These are phyloP conservation scores for Cephus rjabovi DNA, from an alignment of 2,888 invertebrate genomes.

Conservation along the genomic window DNA sequence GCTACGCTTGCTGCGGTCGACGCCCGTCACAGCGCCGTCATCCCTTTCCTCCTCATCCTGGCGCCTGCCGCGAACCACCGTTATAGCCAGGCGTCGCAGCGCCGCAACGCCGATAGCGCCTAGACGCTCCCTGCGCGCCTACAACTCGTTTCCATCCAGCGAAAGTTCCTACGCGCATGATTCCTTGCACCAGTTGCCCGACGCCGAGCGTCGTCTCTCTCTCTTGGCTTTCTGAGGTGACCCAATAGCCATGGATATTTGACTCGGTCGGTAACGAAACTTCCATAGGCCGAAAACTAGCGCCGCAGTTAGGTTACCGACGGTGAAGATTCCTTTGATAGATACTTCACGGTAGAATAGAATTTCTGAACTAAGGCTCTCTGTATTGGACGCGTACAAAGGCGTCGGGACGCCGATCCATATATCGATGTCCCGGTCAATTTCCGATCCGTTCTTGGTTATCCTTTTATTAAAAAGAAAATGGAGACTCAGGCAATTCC, in stretches of 20 bases:
- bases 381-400: neutral
- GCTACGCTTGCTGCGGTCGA: conserved; percentile 48
- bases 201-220: neutral
- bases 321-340: neutral
- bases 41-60: conserved; percentile 38
- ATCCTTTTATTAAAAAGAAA: neutral
- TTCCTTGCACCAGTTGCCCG: neutral
- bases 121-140: conserved; percentile 15
- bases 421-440: neutral
- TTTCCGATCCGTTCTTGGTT: neutral
- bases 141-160: conserved; percentile 14
- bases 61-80: conserved; percentile 21
- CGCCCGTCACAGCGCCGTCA: conserved; percentile 55
- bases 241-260: neutral
- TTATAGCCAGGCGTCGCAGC: neutral
- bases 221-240: conserved; percentile 5
- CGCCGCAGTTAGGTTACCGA: neutral
- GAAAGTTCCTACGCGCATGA: neutral
- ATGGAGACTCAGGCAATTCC: neutral
- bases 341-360: neutral
- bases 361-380: neutral
- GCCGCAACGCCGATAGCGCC: neutral
- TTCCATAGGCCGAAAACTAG: neutral
- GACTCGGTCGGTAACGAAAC: neutral
- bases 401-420: neutral